Base-by-base conservation (phyloP, 92 coral and sea anemone genomes). In the Parazoanthus swiftii region DNA sequence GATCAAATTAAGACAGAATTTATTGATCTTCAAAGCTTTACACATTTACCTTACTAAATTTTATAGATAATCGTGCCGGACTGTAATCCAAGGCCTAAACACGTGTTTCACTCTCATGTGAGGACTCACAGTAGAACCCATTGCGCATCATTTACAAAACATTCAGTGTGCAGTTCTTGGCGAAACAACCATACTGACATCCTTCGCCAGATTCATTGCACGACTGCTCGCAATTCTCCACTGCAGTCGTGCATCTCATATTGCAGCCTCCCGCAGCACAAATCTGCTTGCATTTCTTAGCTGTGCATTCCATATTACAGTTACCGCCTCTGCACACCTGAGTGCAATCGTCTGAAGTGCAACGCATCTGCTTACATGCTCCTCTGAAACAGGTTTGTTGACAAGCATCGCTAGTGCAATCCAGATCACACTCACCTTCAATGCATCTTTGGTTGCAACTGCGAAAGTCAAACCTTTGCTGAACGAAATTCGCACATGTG, bases 251-350 rank as follows among this genome's bases (percentile, higher is more conserved):
- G 89, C 97, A 94, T 58, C 89, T 91, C 97, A 94, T 94, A 33
- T 83, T 88, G 86, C 97, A 94, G 15, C 85, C 92, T 21, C 97
- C 97, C 8, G 89, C 90, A 58, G 81, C 95, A 79, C 97, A 94
- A 74, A 90, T 25, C 85, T 94, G 97, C 81, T 86, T 94, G 89
- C 97, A 94, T 83, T 78, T 88, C 85, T 82, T 86, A 18, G 94
- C 92, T 56, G 91, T 79, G 88, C 97, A 94, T 38, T 94, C 91
- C 97, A 94, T 94, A 73, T 88, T 89, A 74, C 97, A 94, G 58
- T 92, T 86, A 35, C 91, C 89, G 14, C 93, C 91, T 29, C 38
- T 68, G 75, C 97, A 92, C 58, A 82, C 86, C 58, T 94, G 97
- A n/a, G 81, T 80, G 67, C 97, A 94, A 0, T 75, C 84, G 7